Percentiles rank a stretch among this genome's conserved stretches.
Conservation (phyloP, 2,888 invertebrate genomes). For the Electrophaes corylata region DNA sequence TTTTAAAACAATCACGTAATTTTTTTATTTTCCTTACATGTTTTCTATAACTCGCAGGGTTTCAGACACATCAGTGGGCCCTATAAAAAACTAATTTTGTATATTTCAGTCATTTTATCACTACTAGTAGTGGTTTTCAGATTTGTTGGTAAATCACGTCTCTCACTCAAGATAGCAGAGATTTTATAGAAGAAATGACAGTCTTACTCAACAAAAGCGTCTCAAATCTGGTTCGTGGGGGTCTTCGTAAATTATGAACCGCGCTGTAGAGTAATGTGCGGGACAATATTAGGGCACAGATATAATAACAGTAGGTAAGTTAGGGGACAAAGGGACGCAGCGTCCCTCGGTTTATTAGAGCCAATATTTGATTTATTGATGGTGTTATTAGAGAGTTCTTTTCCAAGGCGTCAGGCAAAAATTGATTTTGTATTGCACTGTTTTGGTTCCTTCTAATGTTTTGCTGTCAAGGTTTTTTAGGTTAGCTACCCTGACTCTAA, state of each 20-base stretch:
- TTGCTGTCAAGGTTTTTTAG: background rate
- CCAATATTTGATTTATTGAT: conserved; percentile 68
- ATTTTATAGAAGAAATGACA: conserved; percentile 4
- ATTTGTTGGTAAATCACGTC: background rate
- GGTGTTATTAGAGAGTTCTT: conserved; percentile 52
- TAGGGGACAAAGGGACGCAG: conserved; percentile 47
- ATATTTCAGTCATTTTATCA: too few relatives aligned
- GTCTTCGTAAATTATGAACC: conserved; percentile 37
- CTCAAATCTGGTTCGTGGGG: conserved; percentile 33
- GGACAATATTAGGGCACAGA: conserved; percentile 44
- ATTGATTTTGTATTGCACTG: conserved; percentile 32
- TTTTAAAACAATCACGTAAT: too few relatives aligned
- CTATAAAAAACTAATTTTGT: too few relatives aligned
- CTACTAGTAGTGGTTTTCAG: too few relatives aligned
- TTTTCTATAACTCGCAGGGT: too few relatives aligned
- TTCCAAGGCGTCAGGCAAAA: conserved; percentile 34
- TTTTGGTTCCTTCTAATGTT: background rate
- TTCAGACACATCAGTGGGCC: too few relatives aligned
- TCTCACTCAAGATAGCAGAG: background rate
- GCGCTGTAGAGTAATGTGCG: conserved; percentile 44
- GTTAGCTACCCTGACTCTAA: background rate
- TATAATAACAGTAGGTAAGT: conserved; percentile 21
- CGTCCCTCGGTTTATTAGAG: conserved; percentile 57
- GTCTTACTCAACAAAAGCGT: conserved; percentile 12
- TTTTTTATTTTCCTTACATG: too few relatives aligned